Base-by-base conservation (phyloP, 2,888 invertebrate species). In the Andrena flavipes region DNA sequence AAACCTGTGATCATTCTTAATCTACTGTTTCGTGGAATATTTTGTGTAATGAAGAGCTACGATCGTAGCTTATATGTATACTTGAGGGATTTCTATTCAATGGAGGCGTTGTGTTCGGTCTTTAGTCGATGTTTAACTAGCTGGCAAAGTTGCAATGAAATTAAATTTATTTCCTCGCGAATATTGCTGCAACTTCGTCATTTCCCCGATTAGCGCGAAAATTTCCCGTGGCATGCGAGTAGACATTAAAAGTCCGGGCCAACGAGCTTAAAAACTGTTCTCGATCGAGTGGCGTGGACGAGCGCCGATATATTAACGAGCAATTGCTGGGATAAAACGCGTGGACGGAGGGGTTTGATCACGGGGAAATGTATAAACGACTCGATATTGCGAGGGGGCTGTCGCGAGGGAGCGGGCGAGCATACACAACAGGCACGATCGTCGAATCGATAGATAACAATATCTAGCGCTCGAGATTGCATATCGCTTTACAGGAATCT, bases 391-490 rank as follows among this genome's bases (percentile, higher is more conserved):
- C 33, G 29, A 1, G 2, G 1, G n/a, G 26, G 26, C 20, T 10
- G 33, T 0, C 30, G 35, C 7, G 20, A 30, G 42, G 48, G 65
- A n/a, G 20, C 56, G 62, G 13, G 20, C 16, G 70, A 60, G 56
- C 49, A 48, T n/a, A 51, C 74, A 48, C 74, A 78, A 71, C 62
- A 54, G 67, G 33, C 33, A 64, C 73, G 78, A 82, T 82, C 83
- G 59, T 83, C 82, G 82, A 71, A 67, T 82, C 72, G 78, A 82
- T 83, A 82, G 83, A 70, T 79, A 79, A 79, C 83, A 82, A 82
- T 84, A 84, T 82, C 84, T 80, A 84, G 73, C 33, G 35, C 75
- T 80, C 68, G 79, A 72, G 82, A 84, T 84, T 82, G 79, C 79
- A 68, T 82, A 84, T 84, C 82, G 82, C 42, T 79, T 82, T 84